phyloP scores from a whole-genome alignment of 2,797 vertebrate species.

The Bradypodion pumilum region DNA sequence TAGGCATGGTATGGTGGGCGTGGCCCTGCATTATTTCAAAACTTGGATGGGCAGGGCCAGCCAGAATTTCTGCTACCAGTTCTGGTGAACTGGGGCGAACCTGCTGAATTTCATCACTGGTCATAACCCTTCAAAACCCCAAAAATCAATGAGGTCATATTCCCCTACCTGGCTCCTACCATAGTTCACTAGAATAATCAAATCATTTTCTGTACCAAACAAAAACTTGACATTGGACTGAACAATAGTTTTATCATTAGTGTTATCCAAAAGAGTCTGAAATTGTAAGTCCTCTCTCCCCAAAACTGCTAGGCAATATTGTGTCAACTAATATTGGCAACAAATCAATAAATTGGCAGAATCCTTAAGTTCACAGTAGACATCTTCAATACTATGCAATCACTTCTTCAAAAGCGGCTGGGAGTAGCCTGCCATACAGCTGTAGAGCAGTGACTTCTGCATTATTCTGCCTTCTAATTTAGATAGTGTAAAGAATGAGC shows the following conservation, averaged over 20 bases:
- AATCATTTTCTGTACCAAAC: too few relatives aligned
- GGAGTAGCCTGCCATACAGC: neutral
- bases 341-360: too few relatives aligned
- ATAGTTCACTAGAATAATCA: neutral
- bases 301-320: neutral
- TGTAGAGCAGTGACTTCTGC: conserved; percentile 1
- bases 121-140: too few relatives aligned
- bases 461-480: conserved; percentile 36
- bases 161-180: neutral
- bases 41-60: too few relatives aligned
- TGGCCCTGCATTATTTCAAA: too few relatives aligned
- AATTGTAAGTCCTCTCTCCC: neutral
- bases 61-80: too few relatives aligned
- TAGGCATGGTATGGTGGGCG: too few relatives aligned
- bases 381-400: neutral
- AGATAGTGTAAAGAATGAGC: neutral
- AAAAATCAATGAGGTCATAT: neutral
- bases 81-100: too few relatives aligned
- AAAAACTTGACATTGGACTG: neutral
- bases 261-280: neutral
- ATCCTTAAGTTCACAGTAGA: neutral
- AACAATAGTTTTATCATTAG: neutral
- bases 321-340: neutral
- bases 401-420: neutral
- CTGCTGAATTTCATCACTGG: too few relatives aligned